phyloP scores from a whole-genome alignment of 2,113 vertebrate species.

The Vidua macroura region DNA sequence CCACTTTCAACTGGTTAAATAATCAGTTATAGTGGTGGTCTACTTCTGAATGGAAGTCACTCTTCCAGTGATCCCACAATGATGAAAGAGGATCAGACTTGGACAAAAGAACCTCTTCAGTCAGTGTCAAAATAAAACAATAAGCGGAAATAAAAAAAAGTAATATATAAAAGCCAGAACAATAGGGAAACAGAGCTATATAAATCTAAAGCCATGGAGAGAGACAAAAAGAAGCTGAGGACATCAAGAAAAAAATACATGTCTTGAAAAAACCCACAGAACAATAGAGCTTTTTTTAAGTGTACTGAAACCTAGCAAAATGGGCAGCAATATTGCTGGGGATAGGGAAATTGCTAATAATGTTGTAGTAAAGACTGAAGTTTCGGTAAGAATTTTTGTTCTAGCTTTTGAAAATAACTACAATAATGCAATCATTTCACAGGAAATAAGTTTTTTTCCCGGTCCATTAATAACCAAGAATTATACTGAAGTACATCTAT shows the following conservation, averaged over 20 bases:
- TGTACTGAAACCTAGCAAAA: neutral
- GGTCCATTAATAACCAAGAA: constrained; percentile 24
- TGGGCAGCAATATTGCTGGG: neutral
- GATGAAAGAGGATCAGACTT: neutral
- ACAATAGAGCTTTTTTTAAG: neutral
- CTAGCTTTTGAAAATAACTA: constrained; percentile 2
- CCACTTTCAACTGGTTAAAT: neutral
- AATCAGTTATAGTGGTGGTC: neutral
- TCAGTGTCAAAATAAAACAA: constrained; percentile 47
- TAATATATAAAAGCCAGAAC: neutral
- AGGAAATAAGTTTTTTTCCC: neutral
- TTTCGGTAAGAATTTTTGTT: constrained; percentile 10
- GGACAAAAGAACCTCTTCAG: constrained; percentile 13
- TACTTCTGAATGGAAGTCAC: neutral
- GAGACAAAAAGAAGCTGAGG: neutral
- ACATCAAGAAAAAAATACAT: neutral
- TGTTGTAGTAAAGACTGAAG: neutral
- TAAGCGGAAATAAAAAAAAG: constrained; percentile 1
- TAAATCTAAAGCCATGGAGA: neutral
- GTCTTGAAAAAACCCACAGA: neutral
- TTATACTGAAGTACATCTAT: constrained; percentile 1
- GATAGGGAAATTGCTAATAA: neutral
- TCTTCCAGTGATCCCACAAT: neutral
- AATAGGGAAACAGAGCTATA: neutral
- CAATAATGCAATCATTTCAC: neutral